phyloP scores from a whole-genome alignment of 1,140 invertebrate genomes.

The Trichogramma pretiosum region DNA sequence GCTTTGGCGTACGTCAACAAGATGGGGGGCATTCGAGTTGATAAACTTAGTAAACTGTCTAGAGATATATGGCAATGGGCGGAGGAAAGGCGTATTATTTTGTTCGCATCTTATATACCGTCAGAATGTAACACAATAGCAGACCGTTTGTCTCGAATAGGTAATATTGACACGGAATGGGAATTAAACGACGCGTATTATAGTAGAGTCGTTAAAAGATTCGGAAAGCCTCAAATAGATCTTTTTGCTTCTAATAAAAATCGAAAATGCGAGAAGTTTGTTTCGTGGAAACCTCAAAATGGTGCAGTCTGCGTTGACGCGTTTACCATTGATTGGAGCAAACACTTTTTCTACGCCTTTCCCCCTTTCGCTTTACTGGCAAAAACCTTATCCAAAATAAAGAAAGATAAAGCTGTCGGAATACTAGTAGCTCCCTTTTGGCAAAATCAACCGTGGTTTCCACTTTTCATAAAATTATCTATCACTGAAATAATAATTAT shows the following conservation, averaged over 20 bases:
- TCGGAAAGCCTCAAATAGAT: slow-evolving; percentile 22
- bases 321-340: slow-evolving; percentile 15
- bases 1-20: too few species aligned
- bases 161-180: slow-evolving; percentile 22
- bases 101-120: slow-evolving; percentile 17
- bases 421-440: slow-evolving; percentile 18
- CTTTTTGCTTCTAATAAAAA: slow-evolving; percentile 22
- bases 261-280: slow-evolving; percentile 22
- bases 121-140: slow-evolving; percentile 22
- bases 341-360: slow-evolving; percentile 9
- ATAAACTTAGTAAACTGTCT: too few species aligned
- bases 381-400: slow-evolving; percentile 12
- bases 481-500: slow-evolving; percentile 12
- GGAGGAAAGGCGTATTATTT: slow-evolving; percentile 9
- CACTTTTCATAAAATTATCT: slow-evolving; percentile 5
- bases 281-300: slow-evolving; percentile 21
- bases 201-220: slow-evolving; percentile 18
- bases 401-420: slow-evolving; percentile 14
- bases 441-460: slow-evolving; percentile 18
- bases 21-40: too few species aligned
- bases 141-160: slow-evolving; percentile 19
- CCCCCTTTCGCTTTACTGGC: slow-evolving; percentile 11
- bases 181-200: slow-evolving; percentile 5
- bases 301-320: slow-evolving; percentile 17
- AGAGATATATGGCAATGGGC: slow-evolving; percentile 21